These are phyloP conservation scores for Eonycteris spelaea DNA, from an alignment of 2,113 vertebrate species.

Conservation along the genomic window DNA sequence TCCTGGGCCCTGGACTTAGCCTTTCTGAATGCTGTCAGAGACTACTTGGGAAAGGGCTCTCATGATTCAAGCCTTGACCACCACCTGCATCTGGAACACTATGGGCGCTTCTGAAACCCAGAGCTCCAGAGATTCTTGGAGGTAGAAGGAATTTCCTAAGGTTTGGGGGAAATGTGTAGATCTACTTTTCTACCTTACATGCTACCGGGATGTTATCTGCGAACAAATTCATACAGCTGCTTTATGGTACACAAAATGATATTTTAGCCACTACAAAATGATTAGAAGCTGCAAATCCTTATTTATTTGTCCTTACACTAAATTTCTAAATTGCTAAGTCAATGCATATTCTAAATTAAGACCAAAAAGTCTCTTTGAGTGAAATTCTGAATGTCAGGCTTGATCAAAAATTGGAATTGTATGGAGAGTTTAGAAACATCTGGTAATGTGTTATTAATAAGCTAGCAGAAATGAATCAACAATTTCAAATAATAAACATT, in stretches of 20 bases:
- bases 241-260: neutral
- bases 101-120: neutral
- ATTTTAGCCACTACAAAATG: neutral
- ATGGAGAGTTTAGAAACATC: constrained; percentile 58
- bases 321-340: constrained; percentile 46
- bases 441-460: constrained; percentile 73
- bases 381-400: constrained; percentile 40
- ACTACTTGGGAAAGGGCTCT: neutral
- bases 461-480: constrained; percentile 50
- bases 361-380: constrained; percentile 27
- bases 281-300: constrained; percentile 31
- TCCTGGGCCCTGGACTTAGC: neutral
- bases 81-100: neutral
- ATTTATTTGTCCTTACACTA: constrained; percentile 46
- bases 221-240: constrained; percentile 11
- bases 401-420: constrained; percentile 39
- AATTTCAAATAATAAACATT: constrained; percentile 50
- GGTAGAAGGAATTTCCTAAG: neutral
- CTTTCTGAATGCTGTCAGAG: neutral
- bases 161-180: neutral
- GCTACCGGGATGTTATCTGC: neutral
- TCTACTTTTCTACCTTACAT: neutral
- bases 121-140: neutral
- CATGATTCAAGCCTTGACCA: fast-evolving
- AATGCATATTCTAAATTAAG: constrained; percentile 55